Base-by-base conservation (phyloP, 1,140 invertebrate species). In the Hypothenemus hampei region DNA sequence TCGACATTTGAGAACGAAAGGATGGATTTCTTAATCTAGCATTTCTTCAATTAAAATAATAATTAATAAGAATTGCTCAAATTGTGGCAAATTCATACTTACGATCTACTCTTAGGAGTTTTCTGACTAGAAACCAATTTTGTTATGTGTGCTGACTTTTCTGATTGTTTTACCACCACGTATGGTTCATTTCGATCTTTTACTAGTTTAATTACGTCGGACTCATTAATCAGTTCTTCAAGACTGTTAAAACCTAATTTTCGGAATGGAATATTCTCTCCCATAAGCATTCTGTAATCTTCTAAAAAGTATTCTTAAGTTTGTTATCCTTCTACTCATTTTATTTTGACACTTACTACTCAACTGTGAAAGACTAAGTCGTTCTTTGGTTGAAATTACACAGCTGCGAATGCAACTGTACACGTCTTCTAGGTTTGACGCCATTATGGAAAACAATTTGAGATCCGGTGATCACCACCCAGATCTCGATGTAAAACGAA, bases 81-180 rank as follows among this genome's bases (percentile, higher is more conserved):
- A n/a, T n/a, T n/a, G 18, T 8, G 18, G 4, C n/a, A 45, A 26
- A 15, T 24, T 52, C 16, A 43, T 8, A 40, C 52, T 57, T 41
- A 57, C 59, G 47, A 24, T 35, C 41, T 50, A 43, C 64, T 68
- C 8, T 64, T 70, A 1, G 60, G 64, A 18, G 72, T 45, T 61
- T 81, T 83, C 58, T 84, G 81, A 21, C 73, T 71, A 6, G 72
- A 58, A 8, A 85, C 75, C 73, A 85, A 73, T 44, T 74, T 67
- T 1, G 74, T 69, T 55, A 84, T 77, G 65, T 84, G 81, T 29
- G 72, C 72, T 1, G 79, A 77, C 55, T 78, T 73, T 43, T 77
- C 72, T 6, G 67, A 76, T 8, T 75, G 71, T 54, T 74, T 66
- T 0, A 77, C 79, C 60, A 78, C 73, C 26, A 82, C 73, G 55